Evolutionary conservation across 2,113 vertebrate species (phyloP).

Genomic region (Leptocoma aspasia): DNA sequence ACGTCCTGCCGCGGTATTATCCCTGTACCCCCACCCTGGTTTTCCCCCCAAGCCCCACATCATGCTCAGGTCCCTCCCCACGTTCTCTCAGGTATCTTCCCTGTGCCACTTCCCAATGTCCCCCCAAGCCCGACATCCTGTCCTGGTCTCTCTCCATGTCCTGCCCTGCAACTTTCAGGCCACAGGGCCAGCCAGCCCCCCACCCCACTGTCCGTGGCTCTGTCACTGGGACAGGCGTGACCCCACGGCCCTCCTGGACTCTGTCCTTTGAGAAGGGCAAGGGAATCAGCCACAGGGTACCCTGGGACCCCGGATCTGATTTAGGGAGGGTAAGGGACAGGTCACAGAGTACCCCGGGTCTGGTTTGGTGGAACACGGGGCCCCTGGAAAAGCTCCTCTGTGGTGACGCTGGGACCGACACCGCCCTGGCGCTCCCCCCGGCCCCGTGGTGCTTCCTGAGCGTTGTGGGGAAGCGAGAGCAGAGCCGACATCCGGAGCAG

Average conservation of each 20-base stretch:
- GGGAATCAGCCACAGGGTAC: background rate
- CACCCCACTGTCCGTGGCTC: rapidly evolving
- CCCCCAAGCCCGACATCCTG: rapidly evolving
- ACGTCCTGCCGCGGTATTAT: background rate
- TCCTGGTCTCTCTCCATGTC: background rate
- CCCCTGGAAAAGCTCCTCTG: background rate
- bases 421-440: background rate
- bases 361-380: rapidly evolving
- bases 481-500: conserved; percentile 12
- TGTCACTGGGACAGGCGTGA: background rate
- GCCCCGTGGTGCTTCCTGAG: background rate
- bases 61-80: background rate
- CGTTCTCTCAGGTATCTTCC: background rate
- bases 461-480: background rate
- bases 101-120: background rate
- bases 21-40: background rate
- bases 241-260: rapidly evolving
- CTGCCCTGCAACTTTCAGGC: background rate
- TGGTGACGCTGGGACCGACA: background rate
- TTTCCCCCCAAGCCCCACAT: background rate
- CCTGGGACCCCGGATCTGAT: rapidly evolving
- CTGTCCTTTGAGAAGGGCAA: background rate
- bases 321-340: background rate
- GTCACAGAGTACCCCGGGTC: background rate
- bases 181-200: rapidly evolving